A percentile compares a stretch with the other conserved stretches of the same genome.
Evolutionary conservation across 1,140 invertebrate species (phyloP).

Genomic region (Epicauta chinensis): DNA sequence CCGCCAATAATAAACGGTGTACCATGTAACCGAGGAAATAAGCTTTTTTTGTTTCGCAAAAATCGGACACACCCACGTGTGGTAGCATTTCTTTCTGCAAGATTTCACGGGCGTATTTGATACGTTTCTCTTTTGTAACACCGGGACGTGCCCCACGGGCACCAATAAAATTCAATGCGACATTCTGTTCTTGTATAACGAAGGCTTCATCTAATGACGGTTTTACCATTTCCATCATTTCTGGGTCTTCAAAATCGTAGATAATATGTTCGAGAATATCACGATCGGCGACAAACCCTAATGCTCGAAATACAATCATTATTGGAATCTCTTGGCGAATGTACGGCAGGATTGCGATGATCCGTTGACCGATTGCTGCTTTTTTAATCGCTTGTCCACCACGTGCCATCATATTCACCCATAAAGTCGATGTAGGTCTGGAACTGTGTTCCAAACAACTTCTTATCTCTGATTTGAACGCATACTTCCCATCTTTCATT

Average conservation of each 20-base stretch:
- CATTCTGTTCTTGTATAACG: conserved; percentile 98
- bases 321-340: conserved; percentile 99
- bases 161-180: conserved; percentile 97
- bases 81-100: conserved; percentile 99
- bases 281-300: conserved; percentile 97
- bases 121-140: conserved; percentile 97
- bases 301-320: conserved; percentile 95
- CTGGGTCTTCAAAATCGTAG: conserved; percentile 98
- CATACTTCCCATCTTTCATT: conserved; percentile 97
- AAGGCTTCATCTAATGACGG: conserved; percentile 98
- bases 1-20: conserved; percentile 86
- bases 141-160: conserved; percentile 92
- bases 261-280: conserved; percentile 99
- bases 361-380: conserved; percentile 95
- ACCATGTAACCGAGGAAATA: conserved; percentile 99
- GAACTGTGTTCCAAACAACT: conserved; percentile 92
- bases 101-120: conserved; percentile 98
- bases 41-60: conserved; percentile 99
- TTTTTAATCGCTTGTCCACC: conserved; percentile 94
- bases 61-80: conserved; percentile 97
- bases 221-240: conserved; percentile 99
- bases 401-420: conserved; percentile 99
- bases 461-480: conserved; percentile 94
- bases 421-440: conserved; percentile 92
- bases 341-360: conserved; percentile 96